Percentiles rank a stretch among this genome's conserved stretches.
phyloP scores from a whole-genome alignment of 2,113 vertebrate species.

The Apistogramma diplotaenia region DNA sequence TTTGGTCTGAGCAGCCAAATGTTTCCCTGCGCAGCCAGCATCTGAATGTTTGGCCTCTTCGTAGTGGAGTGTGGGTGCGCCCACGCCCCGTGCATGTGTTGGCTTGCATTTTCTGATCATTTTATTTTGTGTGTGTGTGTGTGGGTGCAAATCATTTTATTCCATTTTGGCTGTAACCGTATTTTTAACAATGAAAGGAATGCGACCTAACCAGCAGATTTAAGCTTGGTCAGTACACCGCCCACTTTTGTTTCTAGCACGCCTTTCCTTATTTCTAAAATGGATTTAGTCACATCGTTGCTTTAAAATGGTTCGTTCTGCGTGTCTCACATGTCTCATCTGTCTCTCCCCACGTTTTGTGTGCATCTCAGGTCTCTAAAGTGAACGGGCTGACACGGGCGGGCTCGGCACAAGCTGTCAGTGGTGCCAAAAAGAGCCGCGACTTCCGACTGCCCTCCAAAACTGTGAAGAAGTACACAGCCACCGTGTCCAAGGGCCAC shows the following conservation, averaged over 20 bases:
- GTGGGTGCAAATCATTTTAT: neutral
- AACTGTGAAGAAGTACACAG: conserved; percentile 99
- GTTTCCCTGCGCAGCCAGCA: conserved; percentile 23
- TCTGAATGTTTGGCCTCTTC: conserved; percentile 15
- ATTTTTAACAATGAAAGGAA: neutral
- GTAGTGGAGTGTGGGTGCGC: conserved; percentile 5
- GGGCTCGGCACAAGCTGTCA: conserved; percentile 81
- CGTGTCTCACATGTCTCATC: neutral
- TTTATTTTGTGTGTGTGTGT: neutral
- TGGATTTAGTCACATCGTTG: neutral
- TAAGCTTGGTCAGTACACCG: neutral
- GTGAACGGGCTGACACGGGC: conserved; percentile 91
- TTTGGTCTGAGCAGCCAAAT: conserved; percentile 16
- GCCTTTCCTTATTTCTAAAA: neutral
- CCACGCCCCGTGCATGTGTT: neutral
- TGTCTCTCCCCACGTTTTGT: neutral
- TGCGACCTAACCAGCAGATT: neutral
- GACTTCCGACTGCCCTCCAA: conserved; percentile 98
- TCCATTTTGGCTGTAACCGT: neutral
- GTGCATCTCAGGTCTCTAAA: conserved; percentile 85
- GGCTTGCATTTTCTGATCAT: neutral
- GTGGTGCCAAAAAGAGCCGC: conserved; percentile 95
- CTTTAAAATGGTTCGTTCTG: neutral
- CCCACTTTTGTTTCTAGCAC: neutral
- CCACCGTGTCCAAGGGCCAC: conserved; percentile 98